Conservation (phyloP, 2,797 vertebrate species). For the Anas bahamensis region DNA sequence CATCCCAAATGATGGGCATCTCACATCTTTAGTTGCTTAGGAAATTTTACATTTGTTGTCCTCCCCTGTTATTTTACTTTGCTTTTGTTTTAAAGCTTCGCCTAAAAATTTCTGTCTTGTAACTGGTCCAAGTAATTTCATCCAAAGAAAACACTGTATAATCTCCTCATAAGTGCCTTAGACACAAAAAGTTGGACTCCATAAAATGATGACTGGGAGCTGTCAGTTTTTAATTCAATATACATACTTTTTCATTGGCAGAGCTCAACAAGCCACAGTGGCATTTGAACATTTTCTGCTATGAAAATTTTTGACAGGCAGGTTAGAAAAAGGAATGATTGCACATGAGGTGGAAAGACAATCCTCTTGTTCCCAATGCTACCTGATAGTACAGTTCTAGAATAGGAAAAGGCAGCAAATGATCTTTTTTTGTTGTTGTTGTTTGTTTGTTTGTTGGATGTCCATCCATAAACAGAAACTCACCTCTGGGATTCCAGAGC, state of each 20-base stretch:
- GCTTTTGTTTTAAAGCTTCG: not conserved
- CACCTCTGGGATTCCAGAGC: slow-evolving; percentile 98
- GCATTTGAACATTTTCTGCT: not conserved
- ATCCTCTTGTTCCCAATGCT: not conserved
- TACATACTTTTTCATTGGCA: not conserved
- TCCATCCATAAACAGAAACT: slow-evolving; percentile 29
- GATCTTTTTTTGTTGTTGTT: not conserved
- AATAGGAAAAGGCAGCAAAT: not conserved
- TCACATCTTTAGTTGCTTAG: not conserved
- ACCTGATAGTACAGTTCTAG: not conserved
- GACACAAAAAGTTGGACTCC: not conserved
- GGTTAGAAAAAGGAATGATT: not conserved
- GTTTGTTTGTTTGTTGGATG: not conserved
- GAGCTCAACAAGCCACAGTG: not conserved
- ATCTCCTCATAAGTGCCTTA: not conserved
- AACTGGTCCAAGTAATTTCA: not conserved
- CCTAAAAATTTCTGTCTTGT: not conserved
- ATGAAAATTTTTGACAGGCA: not conserved
- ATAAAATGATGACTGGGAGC: not conserved
- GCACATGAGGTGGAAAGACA: not conserved
- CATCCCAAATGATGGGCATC: not conserved
- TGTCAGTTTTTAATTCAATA: not conserved
- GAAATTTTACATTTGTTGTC: not conserved
- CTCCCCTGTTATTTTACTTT: not conserved
- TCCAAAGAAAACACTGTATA: not conserved